Evolutionary conservation across 2,113 vertebrate genomes (phyloP), one percentile per base, ranked within the genome.

Genomic region (Notiomystis cincta): DNA sequence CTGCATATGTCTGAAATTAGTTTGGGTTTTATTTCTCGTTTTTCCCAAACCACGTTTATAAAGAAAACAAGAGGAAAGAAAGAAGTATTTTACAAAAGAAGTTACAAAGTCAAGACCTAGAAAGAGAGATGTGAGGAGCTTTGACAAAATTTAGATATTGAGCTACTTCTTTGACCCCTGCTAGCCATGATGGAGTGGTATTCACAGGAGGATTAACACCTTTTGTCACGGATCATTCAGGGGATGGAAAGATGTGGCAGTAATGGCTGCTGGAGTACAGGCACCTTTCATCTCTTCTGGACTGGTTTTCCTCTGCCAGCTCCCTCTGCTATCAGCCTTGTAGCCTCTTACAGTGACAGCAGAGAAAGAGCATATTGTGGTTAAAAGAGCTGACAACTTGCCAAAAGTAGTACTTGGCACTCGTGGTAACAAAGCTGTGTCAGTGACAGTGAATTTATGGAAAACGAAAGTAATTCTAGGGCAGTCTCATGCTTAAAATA

Each of bases 151-250:
- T 67, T 89, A 91, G 96, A 94, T 77, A 61, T 6, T 56, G 30
- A 42, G 31, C 65, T 93, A 37, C 44, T 95, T 84, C 91, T 92
- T 92, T 95, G 91, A 93, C 77, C 70, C 28, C 44, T 82, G 48
- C n/a, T 91, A 67, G 58, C 75, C 65, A 30, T 82, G 77, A 89
- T 64, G n/a, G 91, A 92, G 40, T 72, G 69, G 61, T 96, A 82
- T 87, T 95, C 93, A 89, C 44, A 57, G 73, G 44, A 86, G 83
- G 83, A 96, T 96, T 92, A 95, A 40, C 89, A 87, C 81, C 56
- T 89, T 93, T 92, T 56, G 24, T 64, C 81, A 79, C 67, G 44
- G 51, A 78, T 95, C 77, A 58, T 64, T 69, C 56, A 67, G 57
- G 60, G 93, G 28, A 81, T 57, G 0, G 3, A 87, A 90, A 78